Evolutionary conservation across 2,797 vertebrate species (phyloP), one percentile per base, ranked within the genome.

Genomic region (Anguilla megastoma): DNA sequence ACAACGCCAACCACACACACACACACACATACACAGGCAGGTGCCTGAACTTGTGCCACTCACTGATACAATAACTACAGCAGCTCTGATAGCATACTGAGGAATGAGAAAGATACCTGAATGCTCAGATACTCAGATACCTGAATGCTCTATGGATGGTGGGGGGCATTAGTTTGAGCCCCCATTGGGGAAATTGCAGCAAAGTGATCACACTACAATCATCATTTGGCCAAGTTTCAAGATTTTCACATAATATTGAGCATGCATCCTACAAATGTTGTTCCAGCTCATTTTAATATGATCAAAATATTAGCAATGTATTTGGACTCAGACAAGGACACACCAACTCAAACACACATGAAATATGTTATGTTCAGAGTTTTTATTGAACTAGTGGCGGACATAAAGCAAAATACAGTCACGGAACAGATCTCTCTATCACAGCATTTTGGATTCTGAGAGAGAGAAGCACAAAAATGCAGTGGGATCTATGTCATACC

Each of bases 311-410:
- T 16, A 24, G 41, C 45, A n/a, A 82, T 82, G 30, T 41, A 82
- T 50, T 82, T 82, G 33, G 36, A 41, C 76, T 45, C 18, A 21
- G 3, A 24, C 18, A 21, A 45, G 76, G 76, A 80, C 76, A 82
- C 41, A 9, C 21, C 18, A 24, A 50, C 41, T 10, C 1, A 18
- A 8, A 50, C 74, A 76, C 74, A 82, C 79, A 82, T 79, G 82
- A 87, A 88, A 85, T 80, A 85, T 80, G 16, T 86, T 84, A 89
- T 85, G 91, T 91, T 88, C 88, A 86, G n/a, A 84, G 27, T 94
- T 96, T 79, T 96, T 94, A 95, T 96, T 97, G 91, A 95, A 96
- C 95, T 93, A 92, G 91, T 94, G 93, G 91, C 93, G 93, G 93
- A 95, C 91, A 94, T 86, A 94, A 89, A 92, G 95, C 94, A 92